A percentile compares a stretch with the other conserved stretches of the same genome.
Conservation (phyloP, 2,113 vertebrate species). For the Malurus cyaneus region DNA sequence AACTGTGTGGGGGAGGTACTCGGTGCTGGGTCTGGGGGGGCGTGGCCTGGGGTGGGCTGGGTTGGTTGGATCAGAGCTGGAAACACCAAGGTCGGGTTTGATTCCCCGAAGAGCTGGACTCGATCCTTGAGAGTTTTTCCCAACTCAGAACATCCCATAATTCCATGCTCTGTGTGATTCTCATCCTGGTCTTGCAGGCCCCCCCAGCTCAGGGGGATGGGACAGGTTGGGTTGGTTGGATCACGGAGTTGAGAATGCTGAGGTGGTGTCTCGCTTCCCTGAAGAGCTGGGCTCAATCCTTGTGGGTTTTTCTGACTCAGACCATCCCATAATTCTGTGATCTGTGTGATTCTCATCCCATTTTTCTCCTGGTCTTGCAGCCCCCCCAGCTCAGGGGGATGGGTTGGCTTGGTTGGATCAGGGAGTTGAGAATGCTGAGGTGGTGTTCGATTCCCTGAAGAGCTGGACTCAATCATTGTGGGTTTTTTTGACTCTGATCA, state of each 20-base stretch:
- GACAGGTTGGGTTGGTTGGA: not conserved
- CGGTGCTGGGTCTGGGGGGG: not conserved
- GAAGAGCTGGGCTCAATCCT: not conserved
- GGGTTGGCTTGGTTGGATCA: not conserved
- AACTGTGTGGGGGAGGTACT: fast-evolving
- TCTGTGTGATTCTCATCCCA: fast-evolving
- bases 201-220: too few relatives aligned
- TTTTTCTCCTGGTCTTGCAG: not conserved
- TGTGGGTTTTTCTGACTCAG: too few relatives aligned
- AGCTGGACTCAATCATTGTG: not conserved
- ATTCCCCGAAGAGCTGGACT: not conserved
- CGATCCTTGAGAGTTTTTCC: not conserved
- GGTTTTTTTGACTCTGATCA: fast-evolving
- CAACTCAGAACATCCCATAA: fast-evolving
- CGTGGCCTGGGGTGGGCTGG: not conserved
- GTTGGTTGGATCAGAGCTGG: not conserved
- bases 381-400: slow-evolving; percentile 40
- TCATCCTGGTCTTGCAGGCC: not conserved
- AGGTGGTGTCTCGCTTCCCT: fast-evolving
- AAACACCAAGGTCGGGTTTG: not conserved
- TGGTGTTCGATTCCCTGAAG: fast-evolving
- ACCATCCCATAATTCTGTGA: too few relatives aligned
- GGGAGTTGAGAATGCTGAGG: not conserved
- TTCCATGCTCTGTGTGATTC: fast-evolving
- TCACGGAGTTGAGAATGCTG: not conserved